Evolutionary conservation across 2,888 invertebrate genomes (phyloP).

Genomic region (Archips xylosteana): DNA sequence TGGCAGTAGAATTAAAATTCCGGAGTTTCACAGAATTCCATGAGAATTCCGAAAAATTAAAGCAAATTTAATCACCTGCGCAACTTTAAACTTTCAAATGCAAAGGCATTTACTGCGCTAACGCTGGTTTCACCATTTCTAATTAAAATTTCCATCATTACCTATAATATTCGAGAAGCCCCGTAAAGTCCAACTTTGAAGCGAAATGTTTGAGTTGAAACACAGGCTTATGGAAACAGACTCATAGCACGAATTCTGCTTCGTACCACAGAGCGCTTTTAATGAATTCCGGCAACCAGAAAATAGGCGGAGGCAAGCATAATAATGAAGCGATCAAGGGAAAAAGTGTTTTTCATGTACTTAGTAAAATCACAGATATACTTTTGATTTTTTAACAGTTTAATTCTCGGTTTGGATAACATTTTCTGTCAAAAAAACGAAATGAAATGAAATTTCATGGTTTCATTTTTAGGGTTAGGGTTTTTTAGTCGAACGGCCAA

Average conservation of each 20-base stretch:
- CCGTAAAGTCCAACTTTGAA: constrained; percentile 9
- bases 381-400: neutral
- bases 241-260: constrained; percentile 1
- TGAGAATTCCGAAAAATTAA: no score
- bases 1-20: no score
- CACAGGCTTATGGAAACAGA: neutral
- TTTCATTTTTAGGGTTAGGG: no score
- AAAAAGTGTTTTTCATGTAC: neutral
- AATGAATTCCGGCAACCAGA: neutral
- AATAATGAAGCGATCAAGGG: neutral
- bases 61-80: neutral
- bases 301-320: neutral
- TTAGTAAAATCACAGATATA: neutral
- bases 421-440: no score
- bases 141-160: constrained; percentile 18
- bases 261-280: neutral
- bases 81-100: neutral
- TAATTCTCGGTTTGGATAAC: no score
- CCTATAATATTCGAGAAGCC: constrained; percentile 1
- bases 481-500: no score
- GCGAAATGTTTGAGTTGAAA: constrained; percentile 20
- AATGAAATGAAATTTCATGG: neutral
- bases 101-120: neutral
- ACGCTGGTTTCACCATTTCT: constrained; percentile 8
- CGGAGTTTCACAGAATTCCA: no score